A percentile compares a stretch with the other conserved stretches of the same genome.
Conservation (phyloP, 1,140 invertebrate species). For the Trichoplusia ni region DNA sequence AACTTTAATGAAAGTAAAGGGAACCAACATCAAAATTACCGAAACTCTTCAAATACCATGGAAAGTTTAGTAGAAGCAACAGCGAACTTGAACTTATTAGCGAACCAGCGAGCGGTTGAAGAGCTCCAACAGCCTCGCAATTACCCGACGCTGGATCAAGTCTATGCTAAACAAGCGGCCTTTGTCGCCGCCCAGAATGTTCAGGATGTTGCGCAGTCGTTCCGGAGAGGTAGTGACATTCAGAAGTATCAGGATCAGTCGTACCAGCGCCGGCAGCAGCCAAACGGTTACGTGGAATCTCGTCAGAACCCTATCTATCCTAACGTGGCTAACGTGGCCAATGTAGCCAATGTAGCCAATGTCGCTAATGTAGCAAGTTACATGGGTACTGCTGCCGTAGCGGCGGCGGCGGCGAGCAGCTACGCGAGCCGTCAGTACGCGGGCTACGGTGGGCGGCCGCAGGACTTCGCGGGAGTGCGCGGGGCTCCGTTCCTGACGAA, state of each 20-base stretch:
- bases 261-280: slow-evolving; percentile 51
- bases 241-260: slow-evolving; percentile 52
- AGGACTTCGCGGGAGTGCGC: slow-evolving; percentile 58
- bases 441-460: slow-evolving; percentile 58
- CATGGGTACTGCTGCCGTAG: slow-evolving; percentile 1
- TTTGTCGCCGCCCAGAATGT: slow-evolving; percentile 56
- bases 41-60: slow-evolving; percentile 58
- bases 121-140: slow-evolving; percentile 51
- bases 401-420: slow-evolving; percentile 44
- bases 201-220: slow-evolving; percentile 56
- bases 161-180: slow-evolving; percentile 47
- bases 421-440: slow-evolving; percentile 60
- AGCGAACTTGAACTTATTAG: slow-evolving; percentile 66
- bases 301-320: slow-evolving; percentile 58
- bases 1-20: slow-evolving; percentile 56
- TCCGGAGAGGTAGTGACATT: slow-evolving; percentile 49
- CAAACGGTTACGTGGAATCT: slow-evolving; percentile 69
- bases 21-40: slow-evolving; percentile 61
- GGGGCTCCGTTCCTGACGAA: slow-evolving; percentile 81
- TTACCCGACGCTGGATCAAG: slow-evolving; percentile 57
- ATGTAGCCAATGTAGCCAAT: too few species aligned
- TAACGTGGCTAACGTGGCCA: slow-evolving; percentile 61
- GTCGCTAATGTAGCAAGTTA: slow-evolving; percentile 49
- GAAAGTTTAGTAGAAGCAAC: slow-evolving; percentile 72
- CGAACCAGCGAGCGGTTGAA: slow-evolving; percentile 56